Conservation (phyloP, 53 echinoderm and acorn worm species). For the Henricia sp. region DNA sequence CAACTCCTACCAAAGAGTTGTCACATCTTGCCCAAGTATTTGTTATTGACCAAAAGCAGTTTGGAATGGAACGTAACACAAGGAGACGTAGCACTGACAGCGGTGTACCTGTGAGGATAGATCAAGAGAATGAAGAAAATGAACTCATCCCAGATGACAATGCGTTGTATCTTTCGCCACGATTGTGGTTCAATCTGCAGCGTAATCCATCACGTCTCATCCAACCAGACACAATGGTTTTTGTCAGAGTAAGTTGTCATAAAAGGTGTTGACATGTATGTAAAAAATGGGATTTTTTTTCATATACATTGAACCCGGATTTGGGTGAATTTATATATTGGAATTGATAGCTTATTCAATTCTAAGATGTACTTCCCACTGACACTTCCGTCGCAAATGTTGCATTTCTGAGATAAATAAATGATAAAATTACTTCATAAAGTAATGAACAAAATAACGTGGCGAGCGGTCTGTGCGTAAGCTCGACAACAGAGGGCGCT, state of each 20-base stretch:
- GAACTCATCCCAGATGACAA: conserved; percentile 68
- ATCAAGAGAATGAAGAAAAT: conserved; percentile 7
- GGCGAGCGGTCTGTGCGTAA: too few species aligned
- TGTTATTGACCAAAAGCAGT: conserved; percentile 65
- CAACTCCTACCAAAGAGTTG: neutral
- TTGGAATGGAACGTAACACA: conserved; percentile 15
- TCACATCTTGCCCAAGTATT: conserved; percentile 75
- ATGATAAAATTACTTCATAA: too few species aligned
- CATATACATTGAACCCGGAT: too few species aligned
- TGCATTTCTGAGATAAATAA: too few species aligned
- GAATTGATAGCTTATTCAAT: too few species aligned
- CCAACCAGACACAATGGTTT: conserved; percentile 77
- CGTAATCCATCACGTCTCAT: conserved; percentile 89
- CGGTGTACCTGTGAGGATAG: neutral
- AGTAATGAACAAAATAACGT: too few species aligned
- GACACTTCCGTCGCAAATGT: too few species aligned
- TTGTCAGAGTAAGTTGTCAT: conserved; percentile 71
- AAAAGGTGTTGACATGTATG: neutral
- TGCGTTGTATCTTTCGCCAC: conserved; percentile 82
- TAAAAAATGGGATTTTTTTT: neutral
- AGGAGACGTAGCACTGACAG: conserved; percentile 35
- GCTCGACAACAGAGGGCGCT: too few species aligned
- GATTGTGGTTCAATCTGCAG: conserved; percentile 94
- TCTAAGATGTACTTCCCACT: too few species aligned
- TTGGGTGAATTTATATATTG: too few species aligned